Conservation (phyloP, 1,140 invertebrate species). For the Agrypnia vestita region DNA sequence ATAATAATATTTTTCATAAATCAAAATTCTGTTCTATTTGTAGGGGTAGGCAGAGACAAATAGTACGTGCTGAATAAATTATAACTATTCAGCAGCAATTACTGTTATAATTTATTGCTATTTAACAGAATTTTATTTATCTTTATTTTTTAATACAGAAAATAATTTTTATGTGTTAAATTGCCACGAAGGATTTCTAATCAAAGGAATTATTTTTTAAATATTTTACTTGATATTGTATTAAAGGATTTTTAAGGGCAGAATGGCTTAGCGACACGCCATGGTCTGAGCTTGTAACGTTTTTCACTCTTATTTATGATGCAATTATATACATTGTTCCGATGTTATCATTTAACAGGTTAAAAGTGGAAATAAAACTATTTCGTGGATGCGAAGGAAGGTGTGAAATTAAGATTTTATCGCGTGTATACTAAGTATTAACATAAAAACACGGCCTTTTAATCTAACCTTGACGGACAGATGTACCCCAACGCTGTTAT, state of each 20-base stretch:
- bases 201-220: too few relatives aligned
- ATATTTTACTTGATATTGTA: background rate
- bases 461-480: constrained; percentile 22
- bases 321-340: constrained; percentile 50
- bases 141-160: too few relatives aligned
- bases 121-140: too few relatives aligned
- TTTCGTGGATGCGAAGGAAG: constrained; percentile 29
- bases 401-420: constrained; percentile 52
- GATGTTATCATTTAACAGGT: constrained; percentile 45
- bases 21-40: too few relatives aligned
- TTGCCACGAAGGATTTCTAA: too few relatives aligned
- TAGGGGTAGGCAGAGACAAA: too few relatives aligned
- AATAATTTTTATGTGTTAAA: too few relatives aligned
- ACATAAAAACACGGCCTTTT: constrained; percentile 43
- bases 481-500: background rate
- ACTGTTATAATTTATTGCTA: too few relatives aligned
- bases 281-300: constrained; percentile 7
- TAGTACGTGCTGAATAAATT: too few relatives aligned
- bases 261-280: constrained; percentile 30
- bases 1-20: too few relatives aligned
- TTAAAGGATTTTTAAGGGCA: background rate
- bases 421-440: constrained; percentile 33
- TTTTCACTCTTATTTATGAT: constrained; percentile 49
- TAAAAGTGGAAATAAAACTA: constrained; percentile 45
- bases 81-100: too few relatives aligned